phyloP scores from a whole-genome alignment of 2,888 invertebrate genomes.

The Ormyrus thymus region DNA sequence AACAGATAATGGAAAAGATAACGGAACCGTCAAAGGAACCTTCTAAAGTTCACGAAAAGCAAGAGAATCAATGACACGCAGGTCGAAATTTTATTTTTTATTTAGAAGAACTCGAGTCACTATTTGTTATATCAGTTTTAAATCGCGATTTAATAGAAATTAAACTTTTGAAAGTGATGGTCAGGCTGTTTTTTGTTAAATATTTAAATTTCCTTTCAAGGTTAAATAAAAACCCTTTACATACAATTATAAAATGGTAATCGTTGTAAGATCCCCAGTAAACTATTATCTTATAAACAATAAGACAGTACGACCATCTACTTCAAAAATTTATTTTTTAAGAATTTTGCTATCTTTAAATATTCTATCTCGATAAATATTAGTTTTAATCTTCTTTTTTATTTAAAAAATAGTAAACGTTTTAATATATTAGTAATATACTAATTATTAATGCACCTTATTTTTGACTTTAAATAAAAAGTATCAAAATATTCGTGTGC shows the following conservation, averaged over 20 bases:
- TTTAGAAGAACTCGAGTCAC: background rate
- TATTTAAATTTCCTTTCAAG: too few species aligned
- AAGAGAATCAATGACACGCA: background rate
- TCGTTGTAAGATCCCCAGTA: too few species aligned
- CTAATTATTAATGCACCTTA: background rate
- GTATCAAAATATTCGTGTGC: constrained; percentile 7
- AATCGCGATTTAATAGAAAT: background rate
- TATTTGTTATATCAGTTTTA: constrained; percentile 40
- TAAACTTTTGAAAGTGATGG: too few species aligned
- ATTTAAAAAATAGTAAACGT: background rate
- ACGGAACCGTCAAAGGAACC: constrained; percentile 24
- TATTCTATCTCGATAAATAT: too few species aligned
- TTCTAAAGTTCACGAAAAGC: constrained; percentile 55
- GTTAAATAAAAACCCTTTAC: too few species aligned
- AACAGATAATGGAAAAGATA: background rate
- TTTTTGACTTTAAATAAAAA: background rate
- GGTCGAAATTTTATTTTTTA: background rate
- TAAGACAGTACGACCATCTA: too few species aligned
- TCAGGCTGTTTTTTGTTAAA: too few species aligned
- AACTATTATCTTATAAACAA: too few species aligned
- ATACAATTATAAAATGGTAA: too few species aligned
- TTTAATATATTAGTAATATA: background rate
- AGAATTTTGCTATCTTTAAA: too few species aligned
- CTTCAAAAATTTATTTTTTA: too few species aligned
- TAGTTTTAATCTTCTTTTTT: too few species aligned